Percentiles rank a stretch among this genome's conserved stretches.
These are phyloP conservation scores for Hemaris fuciformis DNA, from an alignment of 2,888 invertebrate genomes.

Conservation along the genomic window DNA sequence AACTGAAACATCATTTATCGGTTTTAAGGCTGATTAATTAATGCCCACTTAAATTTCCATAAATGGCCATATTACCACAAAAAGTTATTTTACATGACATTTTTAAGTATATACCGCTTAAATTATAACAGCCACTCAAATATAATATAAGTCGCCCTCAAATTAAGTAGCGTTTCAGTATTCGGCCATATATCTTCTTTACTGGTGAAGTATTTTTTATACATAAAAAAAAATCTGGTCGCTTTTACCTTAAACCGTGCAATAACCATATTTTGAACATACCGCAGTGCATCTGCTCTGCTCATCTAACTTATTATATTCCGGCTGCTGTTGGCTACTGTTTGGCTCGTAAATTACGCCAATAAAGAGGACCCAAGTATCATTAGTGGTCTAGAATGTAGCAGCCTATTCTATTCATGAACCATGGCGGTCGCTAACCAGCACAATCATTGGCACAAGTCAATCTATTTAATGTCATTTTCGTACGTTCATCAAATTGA, in stretches of 20 bases:
- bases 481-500: neutral
- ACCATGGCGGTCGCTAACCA: neutral
- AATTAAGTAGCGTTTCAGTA: too few relatives aligned
- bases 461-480: neutral
- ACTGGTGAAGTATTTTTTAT: too few relatives aligned
- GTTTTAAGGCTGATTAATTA: too few relatives aligned
- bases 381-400: constrained; percentile 15
- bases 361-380: constrained; percentile 26
- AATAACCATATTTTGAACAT: constrained; percentile 47
- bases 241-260: constrained; percentile 26
- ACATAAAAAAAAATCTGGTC: too few relatives aligned
- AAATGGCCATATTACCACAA: too few relatives aligned
- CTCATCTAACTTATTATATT: constrained; percentile 46
- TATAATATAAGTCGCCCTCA: too few relatives aligned
- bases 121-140: too few relatives aligned
- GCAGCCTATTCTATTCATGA: constrained; percentile 10
- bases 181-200: too few relatives aligned
- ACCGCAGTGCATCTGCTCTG: constrained; percentile 51
- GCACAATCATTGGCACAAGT: neutral
- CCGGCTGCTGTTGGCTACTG: constrained; percentile 30
- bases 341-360: constrained; percentile 33
- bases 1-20: too few relatives aligned
- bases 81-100: too few relatives aligned
- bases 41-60: too few relatives aligned
- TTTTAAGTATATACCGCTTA: too few relatives aligned